A percentile compares a stretch with the other conserved stretches of the same genome.
These are phyloP conservation scores for Phthorimaea operculella DNA, from an alignment of 1,140 invertebrate genomes.

Conservation along the genomic window DNA sequence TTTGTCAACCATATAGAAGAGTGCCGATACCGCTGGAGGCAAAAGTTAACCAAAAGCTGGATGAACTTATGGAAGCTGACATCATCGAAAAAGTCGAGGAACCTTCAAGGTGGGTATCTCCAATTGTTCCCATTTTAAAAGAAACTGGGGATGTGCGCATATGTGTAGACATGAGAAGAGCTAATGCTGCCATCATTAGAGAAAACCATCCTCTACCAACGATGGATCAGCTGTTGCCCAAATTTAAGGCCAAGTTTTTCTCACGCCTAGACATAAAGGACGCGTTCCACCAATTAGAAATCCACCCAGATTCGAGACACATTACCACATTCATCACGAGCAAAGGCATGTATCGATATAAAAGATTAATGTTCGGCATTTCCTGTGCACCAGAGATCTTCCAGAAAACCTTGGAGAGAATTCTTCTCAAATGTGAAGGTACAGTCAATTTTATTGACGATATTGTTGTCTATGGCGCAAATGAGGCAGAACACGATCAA, in stretches of 20 bases:
- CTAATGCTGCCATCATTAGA: background rate
- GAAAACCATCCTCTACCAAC: background rate
- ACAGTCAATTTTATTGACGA: background rate
- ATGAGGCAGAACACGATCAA: background rate
- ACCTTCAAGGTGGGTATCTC: background rate
- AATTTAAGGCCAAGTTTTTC: background rate
- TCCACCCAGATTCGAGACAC: background rate
- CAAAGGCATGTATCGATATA: background rate
- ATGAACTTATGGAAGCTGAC: background rate
- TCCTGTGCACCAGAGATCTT: background rate
- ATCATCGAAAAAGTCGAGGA: background rate
- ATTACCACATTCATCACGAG: background rate
- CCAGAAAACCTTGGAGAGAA: background rate
- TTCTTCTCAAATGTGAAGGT: background rate
- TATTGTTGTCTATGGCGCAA: background rate
- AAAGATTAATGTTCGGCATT: background rate
- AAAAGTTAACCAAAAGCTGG: background rate
- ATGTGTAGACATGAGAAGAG: background rate
- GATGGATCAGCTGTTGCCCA: background rate
- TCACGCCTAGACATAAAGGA: background rate
- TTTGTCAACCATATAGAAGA: background rate
- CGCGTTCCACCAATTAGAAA: conserved; percentile 2
- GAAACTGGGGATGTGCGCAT: background rate
- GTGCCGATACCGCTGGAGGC: background rate
- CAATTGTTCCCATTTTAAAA: background rate